Percentiles rank a stretch among this genome's conserved stretches.
Evolutionary conservation across 2,797 vertebrate species (phyloP).

Genomic region (Poeciliopsis paucimaculata): DNA sequence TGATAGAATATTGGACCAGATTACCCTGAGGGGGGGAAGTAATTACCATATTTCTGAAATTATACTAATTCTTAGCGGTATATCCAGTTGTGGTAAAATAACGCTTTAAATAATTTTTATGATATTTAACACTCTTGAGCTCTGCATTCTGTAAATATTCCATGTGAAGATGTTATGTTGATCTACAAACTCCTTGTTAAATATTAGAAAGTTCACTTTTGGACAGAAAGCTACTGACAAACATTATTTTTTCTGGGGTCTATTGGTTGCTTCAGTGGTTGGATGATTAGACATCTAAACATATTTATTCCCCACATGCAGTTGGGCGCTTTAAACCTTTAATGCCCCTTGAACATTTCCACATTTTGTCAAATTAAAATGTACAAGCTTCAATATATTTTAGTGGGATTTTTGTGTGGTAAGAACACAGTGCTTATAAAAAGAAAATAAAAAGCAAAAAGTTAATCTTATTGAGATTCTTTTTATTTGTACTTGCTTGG

Average conservation of each 20-base stretch:
- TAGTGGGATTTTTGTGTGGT: background rate
- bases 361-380: background rate
- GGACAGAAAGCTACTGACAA: background rate
- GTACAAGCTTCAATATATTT: background rate
- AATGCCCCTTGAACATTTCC: background rate
- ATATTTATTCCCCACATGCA: background rate
- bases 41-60: slow-evolving; percentile 72
- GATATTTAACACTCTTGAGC: slow-evolving; percentile 43
- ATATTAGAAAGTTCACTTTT: background rate
- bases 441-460: background rate
- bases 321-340: background rate
- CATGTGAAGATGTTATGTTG: background rate
- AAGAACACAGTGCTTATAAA: background rate
- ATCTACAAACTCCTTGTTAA: background rate
- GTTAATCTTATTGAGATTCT: background rate
- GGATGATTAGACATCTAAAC: background rate
- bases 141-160: slow-evolving; percentile 3
- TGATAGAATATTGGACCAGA: slow-evolving; percentile 73
- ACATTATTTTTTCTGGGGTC: background rate
- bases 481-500: background rate
- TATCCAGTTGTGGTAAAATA: slow-evolving; percentile 61
- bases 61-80: slow-evolving; percentile 59
- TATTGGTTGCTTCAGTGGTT: background rate
- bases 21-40: slow-evolving; percentile 58
- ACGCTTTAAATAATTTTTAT: slow-evolving; percentile 44